These are phyloP conservation scores for Thereuonema tuberculata DNA, from an alignment of 1,140 invertebrate genomes.

Conservation along the genomic window DNA sequence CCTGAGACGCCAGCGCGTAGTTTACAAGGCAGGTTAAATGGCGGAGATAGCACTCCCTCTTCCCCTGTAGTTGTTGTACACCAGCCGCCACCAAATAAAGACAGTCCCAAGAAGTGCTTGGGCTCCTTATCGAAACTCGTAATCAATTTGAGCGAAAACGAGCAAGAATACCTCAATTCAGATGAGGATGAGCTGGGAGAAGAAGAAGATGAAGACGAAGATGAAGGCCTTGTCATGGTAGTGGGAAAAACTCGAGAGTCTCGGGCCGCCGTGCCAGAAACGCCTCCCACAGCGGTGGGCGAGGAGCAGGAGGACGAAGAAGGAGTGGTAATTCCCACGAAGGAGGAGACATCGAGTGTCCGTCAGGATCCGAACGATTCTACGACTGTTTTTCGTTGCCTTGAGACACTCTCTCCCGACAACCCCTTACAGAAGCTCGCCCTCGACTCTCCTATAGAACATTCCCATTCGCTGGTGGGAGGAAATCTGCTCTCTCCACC, in stretches of 20 bases:
- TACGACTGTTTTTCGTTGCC: neutral
- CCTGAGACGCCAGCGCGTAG: neutral
- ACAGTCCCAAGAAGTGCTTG: neutral
- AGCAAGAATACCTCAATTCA: neutral
- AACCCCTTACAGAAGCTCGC: too few species aligned
- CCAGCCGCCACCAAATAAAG: neutral
- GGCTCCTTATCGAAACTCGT: too few species aligned
- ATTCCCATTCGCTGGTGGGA: too few species aligned
- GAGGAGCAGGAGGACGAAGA: too few species aligned
- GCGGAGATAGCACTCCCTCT: neutral
- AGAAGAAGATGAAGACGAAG: neutral
- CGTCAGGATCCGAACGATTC: neutral
- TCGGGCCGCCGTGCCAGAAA: neutral
- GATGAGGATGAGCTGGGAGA: neutral
- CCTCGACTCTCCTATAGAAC: too few species aligned
- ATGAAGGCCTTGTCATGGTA: too few species aligned
- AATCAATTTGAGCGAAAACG: neutral
- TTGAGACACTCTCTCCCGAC: neutral
- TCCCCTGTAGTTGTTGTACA: conserved; percentile 4
- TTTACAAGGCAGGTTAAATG: neutral
- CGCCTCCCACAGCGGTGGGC: neutral
- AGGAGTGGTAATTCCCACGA: neutral
- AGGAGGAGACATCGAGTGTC: neutral
- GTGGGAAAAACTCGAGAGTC: too few species aligned
- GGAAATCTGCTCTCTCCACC: too few species aligned